Evolutionary conservation across 2,888 invertebrate species (phyloP).

Genomic region (Aporophyla nigra): DNA sequence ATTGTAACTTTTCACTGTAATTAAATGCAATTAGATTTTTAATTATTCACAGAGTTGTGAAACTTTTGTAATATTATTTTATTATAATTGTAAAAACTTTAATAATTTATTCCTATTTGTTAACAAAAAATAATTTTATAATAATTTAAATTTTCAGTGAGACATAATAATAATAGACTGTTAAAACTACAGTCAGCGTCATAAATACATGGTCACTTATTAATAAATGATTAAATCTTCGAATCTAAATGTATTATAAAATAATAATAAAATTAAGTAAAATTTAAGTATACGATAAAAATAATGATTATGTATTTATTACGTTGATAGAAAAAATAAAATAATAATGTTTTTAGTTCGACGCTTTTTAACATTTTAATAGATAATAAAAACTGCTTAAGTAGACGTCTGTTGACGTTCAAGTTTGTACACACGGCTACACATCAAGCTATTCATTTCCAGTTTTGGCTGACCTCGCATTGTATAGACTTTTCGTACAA

Average conservation of each 20-base stretch:
- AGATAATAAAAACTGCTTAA: constrained; percentile 22
- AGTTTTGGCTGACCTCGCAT: too few species aligned
- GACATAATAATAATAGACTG: constrained; percentile 17
- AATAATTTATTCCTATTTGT: constrained; percentile 30
- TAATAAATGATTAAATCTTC: constrained; percentile 21
- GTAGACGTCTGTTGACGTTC: constrained; percentile 13
- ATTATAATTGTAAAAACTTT: constrained; percentile 5
- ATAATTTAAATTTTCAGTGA: constrained; percentile 34
- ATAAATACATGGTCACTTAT: constrained; percentile 50
- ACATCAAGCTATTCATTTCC: too few species aligned
- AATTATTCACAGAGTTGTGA: constrained; percentile 36
- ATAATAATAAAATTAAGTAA: constrained; percentile 25
- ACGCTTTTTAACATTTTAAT: constrained; percentile 12
- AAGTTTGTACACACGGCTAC: constrained; percentile 23
- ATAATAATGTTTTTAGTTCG: background rate
- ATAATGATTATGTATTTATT: constrained; percentile 42
- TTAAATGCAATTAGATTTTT: constrained; percentile 22
- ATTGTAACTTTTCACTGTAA: too few species aligned
- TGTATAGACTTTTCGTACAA: too few species aligned
- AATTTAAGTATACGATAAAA: constrained; percentile 58
- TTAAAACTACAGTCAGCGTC: constrained; percentile 42
- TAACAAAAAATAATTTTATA: background rate
- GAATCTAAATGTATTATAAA: constrained; percentile 40
- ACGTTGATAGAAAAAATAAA: constrained; percentile 7
- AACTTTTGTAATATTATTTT: constrained; percentile 14